These are phyloP conservation scores for Selenia dentaria DNA, from an alignment of 2,888 invertebrate species.

Conservation along the genomic window DNA sequence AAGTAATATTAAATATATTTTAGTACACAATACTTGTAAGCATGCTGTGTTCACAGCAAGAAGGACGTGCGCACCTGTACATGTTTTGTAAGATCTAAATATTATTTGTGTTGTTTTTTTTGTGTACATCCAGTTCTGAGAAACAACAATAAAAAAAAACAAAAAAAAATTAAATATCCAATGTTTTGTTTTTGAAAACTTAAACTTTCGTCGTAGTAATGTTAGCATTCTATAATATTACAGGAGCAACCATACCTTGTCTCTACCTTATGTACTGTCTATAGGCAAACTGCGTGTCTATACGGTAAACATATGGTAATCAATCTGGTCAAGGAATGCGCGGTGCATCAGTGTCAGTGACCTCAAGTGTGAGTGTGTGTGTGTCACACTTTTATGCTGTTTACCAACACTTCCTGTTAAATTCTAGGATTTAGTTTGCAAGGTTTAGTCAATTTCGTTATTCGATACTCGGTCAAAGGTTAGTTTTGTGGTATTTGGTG, in stretches of 20 bases:
- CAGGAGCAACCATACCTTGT: neutral
- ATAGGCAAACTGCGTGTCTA: neutral
- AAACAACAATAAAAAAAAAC: no score
- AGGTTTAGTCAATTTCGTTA: neutral
- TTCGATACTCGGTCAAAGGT: constrained; percentile 13
- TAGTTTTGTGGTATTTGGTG: neutral
- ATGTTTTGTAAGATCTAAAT: no score
- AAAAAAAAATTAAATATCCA: no score
- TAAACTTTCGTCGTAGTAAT: no score
- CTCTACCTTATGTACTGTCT: constrained; percentile 7
- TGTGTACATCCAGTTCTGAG: no score
- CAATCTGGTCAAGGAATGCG: constrained; percentile 37
- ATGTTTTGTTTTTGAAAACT: no score
- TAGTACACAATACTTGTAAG: no score
- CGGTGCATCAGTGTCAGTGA: constrained; percentile 34
- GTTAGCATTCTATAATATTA: no score
- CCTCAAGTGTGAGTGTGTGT: constrained; percentile 23
- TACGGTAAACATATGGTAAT: constrained; percentile 38
- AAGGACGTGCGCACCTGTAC: no score
- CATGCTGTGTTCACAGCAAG: no score
- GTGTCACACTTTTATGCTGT: constrained; percentile 21
- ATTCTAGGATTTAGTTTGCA: constrained; percentile 13
- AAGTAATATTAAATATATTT: no score
- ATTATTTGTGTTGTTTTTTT: no score
- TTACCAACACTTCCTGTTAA: constrained; percentile 10